Conservation (phyloP, 2,113 vertebrate genomes). For the Mus musculus region GRCm39 chrX:9811001-9811500, state of each 20-base stretch:
- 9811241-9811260: background rate
- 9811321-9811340: background rate
- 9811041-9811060: slow-evolving; percentile 57
- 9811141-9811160: background rate
- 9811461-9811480: background rate
- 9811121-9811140: background rate
- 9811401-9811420: background rate
- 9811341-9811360: background rate
- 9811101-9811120: background rate
- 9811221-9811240: background rate
- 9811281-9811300: background rate
- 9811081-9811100: slow-evolving; percentile 51
- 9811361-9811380: background rate
- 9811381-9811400: background rate
- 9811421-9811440: background rate
- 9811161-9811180: slow-evolving; percentile 28
- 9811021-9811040: slow-evolving; percentile 58
- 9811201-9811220: background rate
- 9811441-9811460: slow-evolving; percentile 36
- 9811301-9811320: background rate
- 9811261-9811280: background rate
- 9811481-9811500: background rate
- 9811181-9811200: slow-evolving; percentile 46
- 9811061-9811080: slow-evolving; percentile 40
- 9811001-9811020: slow-evolving; percentile 13